phyloP scores from a whole-genome alignment of 2,888 invertebrate genomes.

The Anarsia innoxiella region DNA sequence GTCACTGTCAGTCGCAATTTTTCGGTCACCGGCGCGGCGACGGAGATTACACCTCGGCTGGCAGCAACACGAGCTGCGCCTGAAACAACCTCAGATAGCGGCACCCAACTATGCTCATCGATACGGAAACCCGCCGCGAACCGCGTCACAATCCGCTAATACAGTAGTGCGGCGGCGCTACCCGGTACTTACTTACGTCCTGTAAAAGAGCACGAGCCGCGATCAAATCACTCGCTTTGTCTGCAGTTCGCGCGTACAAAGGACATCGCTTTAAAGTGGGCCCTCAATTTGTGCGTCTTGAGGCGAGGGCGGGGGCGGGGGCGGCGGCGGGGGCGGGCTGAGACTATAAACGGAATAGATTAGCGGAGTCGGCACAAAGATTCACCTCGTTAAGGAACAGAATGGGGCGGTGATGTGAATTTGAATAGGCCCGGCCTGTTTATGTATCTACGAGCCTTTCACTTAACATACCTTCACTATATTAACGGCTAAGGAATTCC shows the following conservation, averaged over 20 bases:
- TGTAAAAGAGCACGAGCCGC: neutral
- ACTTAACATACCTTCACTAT: too few species aligned
- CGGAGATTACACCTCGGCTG: too few species aligned
- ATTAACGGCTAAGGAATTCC: too few species aligned
- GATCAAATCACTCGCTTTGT: neutral
- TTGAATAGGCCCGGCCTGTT: constrained; percentile 20
- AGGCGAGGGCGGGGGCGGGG: neutral
- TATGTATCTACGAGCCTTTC: too few species aligned
- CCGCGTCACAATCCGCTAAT: neutral
- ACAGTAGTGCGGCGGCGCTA: neutral
- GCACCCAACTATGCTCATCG: neutral
- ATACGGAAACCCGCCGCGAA: neutral
- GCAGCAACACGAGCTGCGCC: neutral
- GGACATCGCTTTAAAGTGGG: neutral
- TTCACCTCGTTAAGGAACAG: constrained; percentile 23
- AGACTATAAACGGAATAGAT: constrained; percentile 19
- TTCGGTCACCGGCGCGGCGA: neutral
- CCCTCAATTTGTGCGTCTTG: neutral
- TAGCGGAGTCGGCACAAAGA: constrained; percentile 14
- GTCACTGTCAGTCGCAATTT: neutral
- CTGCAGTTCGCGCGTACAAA: neutral
- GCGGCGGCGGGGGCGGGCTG: neutral
- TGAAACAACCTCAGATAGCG: neutral
- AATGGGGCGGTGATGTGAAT: constrained; percentile 23
- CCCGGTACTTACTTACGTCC: neutral